These are phyloP conservation scores for Acipenser transmontanus DNA, from an alignment of 2,797 vertebrate genomes.

Conservation along the genomic window DNA sequence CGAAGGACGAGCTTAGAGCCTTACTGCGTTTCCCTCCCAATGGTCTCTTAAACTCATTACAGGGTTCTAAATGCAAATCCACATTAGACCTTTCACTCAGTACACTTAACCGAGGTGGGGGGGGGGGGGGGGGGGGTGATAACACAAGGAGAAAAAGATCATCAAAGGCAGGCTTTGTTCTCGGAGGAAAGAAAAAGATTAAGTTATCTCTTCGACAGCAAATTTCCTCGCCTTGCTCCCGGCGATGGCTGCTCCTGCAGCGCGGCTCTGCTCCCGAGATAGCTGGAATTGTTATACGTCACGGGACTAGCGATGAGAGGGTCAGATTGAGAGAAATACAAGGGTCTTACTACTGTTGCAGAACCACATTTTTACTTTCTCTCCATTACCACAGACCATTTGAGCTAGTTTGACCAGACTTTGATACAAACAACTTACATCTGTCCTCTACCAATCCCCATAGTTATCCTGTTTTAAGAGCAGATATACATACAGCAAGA, in stretches of 20 bases:
- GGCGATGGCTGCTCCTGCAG: neutral
- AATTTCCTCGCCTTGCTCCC: constrained; percentile 11
- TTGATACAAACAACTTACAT: no score
- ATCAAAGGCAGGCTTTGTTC: constrained; percentile 40
- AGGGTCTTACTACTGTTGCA: no score
- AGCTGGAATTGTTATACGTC: constrained; percentile 11
- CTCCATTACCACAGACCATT: no score
- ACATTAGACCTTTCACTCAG: constrained; percentile 1
- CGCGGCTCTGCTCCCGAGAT: neutral
- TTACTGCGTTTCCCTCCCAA: no score
- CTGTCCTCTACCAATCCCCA: no score
- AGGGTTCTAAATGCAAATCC: constrained; percentile 17
- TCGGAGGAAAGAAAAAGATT: constrained; percentile 10
- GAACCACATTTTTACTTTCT: no score
- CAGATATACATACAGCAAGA: no score
- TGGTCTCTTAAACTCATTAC: constrained; percentile 10
- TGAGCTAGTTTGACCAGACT: no score
- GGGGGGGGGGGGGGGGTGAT: neutral
- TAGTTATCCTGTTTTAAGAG: no score
- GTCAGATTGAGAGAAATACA: neutral
- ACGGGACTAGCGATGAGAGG: neutral
- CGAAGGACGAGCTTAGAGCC: no score
- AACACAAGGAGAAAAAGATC: neutral
- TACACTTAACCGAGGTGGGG: neutral
- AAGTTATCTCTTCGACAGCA: constrained; percentile 12